Evolutionary conservation across 2,888 invertebrate genomes (phyloP).

Genomic region (Lasiommata megera): DNA sequence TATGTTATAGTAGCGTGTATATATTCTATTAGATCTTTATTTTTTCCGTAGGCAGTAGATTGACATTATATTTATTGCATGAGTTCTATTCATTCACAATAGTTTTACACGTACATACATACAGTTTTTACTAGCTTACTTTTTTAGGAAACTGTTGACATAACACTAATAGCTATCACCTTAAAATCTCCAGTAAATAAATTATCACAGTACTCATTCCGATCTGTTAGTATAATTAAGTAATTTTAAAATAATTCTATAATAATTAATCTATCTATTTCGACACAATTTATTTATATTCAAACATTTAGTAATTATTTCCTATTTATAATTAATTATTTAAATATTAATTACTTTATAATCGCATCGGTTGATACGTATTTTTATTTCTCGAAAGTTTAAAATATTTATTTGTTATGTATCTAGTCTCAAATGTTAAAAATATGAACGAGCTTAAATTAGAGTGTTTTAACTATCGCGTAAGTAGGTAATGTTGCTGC

Average conservation of each 20-base stretch:
- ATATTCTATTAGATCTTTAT: neutral
- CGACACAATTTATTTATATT: neutral
- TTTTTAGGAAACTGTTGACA: neutral
- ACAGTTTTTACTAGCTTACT: neutral
- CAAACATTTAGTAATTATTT: neutral
- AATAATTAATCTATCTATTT: constrained; percentile 1
- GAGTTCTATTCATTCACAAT: neutral
- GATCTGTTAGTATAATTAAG: neutral
- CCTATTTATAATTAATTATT: neutral
- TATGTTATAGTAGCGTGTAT: neutral
- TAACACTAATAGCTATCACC: neutral
- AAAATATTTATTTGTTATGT: neutral
- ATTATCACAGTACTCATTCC: neutral
- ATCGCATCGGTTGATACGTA: neutral
- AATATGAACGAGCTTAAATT: constrained; percentile 23
- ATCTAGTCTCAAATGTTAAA: neutral
- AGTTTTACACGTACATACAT: neutral
- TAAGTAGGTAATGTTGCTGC: constrained; percentile 12
- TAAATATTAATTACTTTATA: neutral
- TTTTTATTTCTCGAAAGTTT: neutral
- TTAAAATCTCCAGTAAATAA: neutral
- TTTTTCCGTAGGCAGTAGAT: neutral
- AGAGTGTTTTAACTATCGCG: constrained; percentile 6
- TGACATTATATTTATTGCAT: constrained; percentile 3
- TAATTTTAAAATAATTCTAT: neutral